Percentiles rank a stretch among this genome's conserved stretches.
These are phyloP conservation scores for Cydia fagiglandana DNA, from an alignment of 1,140 invertebrate genomes.

Conservation along the genomic window DNA sequence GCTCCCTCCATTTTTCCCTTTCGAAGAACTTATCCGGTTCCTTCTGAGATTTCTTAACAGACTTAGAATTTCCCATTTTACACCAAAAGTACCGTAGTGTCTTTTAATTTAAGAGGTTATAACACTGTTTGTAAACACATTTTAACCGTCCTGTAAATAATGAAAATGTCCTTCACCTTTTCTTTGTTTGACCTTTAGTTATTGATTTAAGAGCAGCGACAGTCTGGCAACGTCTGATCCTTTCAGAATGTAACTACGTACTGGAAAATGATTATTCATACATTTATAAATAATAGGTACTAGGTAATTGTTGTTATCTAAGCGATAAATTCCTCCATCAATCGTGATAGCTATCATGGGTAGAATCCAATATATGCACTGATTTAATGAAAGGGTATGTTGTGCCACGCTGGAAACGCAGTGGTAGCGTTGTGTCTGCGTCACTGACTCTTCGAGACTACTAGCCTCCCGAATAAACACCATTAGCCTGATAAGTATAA, in stretches of 20 bases:
- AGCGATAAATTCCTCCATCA: background rate
- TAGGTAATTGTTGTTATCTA: conserved; percentile 7
- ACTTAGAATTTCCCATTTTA: conserved; percentile 74
- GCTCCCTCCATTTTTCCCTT: conserved; percentile 64
- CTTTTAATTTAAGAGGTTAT: background rate
- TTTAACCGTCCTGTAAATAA: background rate
- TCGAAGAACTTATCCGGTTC: conserved; percentile 74
- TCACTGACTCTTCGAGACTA: conserved; percentile 2
- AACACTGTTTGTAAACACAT: conserved; percentile 25
- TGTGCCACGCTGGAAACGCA: background rate
- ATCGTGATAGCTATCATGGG: conserved; percentile 5
- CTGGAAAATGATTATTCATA: conserved; percentile 17
- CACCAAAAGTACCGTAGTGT: conserved; percentile 14
- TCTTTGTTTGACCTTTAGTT: background rate
- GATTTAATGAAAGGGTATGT: background rate
- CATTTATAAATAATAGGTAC: conserved; percentile 30
- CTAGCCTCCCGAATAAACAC: conserved; percentile 12
- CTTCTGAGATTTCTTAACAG: conserved; percentile 60
- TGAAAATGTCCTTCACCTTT: background rate
- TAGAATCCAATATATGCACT: background rate
- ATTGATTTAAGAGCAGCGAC: background rate
- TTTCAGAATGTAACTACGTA: conserved; percentile 1
- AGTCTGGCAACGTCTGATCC: background rate
- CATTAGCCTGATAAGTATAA: conserved; percentile 2
- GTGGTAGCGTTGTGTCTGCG: background rate